A percentile compares a stretch with the other conserved stretches of the same genome.
phyloP scores from a whole-genome alignment of 2,888 invertebrate genomes.

The Tryphoninae sp. region DNA sequence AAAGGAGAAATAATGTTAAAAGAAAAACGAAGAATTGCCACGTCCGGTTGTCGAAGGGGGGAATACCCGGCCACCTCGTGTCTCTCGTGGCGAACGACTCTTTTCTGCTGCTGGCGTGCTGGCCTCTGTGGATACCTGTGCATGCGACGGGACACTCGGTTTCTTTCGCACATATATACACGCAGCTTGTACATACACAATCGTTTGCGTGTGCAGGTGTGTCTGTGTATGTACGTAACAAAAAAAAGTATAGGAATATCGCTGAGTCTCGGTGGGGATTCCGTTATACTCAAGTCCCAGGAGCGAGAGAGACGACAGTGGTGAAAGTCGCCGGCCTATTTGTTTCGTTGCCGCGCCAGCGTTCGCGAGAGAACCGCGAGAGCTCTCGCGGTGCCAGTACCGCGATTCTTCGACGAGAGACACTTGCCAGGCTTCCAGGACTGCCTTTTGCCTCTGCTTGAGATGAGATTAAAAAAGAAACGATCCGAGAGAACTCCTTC shows the following conservation, averaged over 20 bases:
- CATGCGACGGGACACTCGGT: conserved; percentile 38
- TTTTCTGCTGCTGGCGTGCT: conserved; percentile 35
- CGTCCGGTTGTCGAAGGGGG: conserved; percentile 66
- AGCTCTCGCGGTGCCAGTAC: background rate
- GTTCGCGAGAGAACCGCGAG: conserved; percentile 23
- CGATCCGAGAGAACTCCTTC: background rate
- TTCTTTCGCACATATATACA: conserved; percentile 36
- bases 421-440: conserved; percentile 6
- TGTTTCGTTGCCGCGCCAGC: conserved; percentile 67
- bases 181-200: conserved; percentile 35
- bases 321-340: conserved; percentile 81
- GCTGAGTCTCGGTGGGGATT: conserved; percentile 32
- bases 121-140: conserved; percentile 1
- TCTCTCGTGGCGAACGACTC: conserved; percentile 62
- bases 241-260: background rate
- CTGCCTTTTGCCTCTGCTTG: conserved; percentile 10
- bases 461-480: background rate
- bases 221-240: background rate
- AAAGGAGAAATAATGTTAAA: background rate
- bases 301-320: conserved; percentile 61
- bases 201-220: background rate
- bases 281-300: conserved; percentile 7
- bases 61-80: conserved; percentile 61
- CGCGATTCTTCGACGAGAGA: conserved; percentile 29
- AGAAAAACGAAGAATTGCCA: conserved; percentile 60